Percentiles rank a stretch among this genome's conserved stretches.
Conservation (phyloP, 1,140 invertebrate genomes). For the Nasonia vitripennis region DNA sequence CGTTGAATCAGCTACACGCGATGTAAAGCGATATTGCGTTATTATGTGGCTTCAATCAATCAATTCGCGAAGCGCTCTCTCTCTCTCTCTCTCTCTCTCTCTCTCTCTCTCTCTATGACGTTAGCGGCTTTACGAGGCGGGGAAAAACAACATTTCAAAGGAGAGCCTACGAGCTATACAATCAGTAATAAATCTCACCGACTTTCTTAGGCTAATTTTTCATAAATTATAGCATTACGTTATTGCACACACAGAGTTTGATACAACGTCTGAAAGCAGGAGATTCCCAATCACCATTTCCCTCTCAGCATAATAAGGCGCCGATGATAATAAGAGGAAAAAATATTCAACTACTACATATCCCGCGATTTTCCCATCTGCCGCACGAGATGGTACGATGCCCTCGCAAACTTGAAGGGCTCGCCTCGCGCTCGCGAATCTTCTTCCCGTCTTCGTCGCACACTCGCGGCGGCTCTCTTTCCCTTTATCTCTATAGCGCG, state of each 20-base stretch:
- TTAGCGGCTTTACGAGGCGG: background rate
- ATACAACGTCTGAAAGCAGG: no score
- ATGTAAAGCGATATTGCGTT: conserved; percentile 20
- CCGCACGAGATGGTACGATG: background rate
- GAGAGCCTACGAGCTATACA: background rate
- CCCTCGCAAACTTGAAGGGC: background rate
- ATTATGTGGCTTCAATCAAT: conserved; percentile 12
- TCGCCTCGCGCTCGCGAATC: background rate
- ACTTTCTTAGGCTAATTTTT: no score
- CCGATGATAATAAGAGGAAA: background rate
- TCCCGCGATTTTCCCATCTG: background rate
- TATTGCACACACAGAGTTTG: no score
- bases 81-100: no score
- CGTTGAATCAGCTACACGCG: background rate
- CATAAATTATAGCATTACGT: no score
- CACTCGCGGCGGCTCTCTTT: background rate
- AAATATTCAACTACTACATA: background rate
- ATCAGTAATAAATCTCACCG: background rate
- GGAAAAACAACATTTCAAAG: background rate
- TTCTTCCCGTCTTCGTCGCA: background rate
- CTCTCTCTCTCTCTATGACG: background rate
- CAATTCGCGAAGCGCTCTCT: background rate
- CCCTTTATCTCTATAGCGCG: background rate
- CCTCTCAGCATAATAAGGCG: no score
- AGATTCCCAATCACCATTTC: no score